Conservation (phyloP, 2,888 invertebrate species). For the Acleris emargana region DNA sequence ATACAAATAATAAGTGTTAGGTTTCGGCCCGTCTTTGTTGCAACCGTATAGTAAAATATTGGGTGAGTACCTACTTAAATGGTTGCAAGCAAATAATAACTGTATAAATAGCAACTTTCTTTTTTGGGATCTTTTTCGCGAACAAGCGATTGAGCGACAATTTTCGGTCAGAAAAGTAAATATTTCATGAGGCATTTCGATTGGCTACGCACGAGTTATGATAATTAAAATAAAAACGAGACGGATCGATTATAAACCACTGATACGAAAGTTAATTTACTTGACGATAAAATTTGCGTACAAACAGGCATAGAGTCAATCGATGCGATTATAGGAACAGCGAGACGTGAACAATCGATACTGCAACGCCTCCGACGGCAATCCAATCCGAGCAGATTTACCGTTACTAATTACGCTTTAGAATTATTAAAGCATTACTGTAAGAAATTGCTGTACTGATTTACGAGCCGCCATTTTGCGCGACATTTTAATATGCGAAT, state of each 20-base stretch:
- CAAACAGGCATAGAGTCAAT: conserved; percentile 46
- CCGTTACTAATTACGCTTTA: conserved; percentile 78
- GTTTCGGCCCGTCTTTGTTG: conserved; percentile 65
- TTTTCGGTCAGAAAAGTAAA: conserved; percentile 37
- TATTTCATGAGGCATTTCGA: conserved; percentile 18
- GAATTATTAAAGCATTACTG: conserved; percentile 73
- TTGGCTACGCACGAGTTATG: conserved; percentile 36
- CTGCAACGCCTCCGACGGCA: conserved; percentile 43
- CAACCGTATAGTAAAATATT: conserved; percentile 72
- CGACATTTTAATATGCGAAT: conserved; percentile 77
- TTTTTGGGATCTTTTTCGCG: conserved; percentile 35
- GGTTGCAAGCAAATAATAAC: conserved; percentile 43
- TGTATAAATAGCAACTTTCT: conserved; percentile 19
- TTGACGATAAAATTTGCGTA: conserved; percentile 47
- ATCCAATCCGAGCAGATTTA: conserved; percentile 61
- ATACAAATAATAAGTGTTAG: conserved; percentile 74
- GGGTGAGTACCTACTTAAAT: too few species aligned
- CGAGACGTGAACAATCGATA: conserved; percentile 51
- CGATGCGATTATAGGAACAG: conserved; percentile 42
- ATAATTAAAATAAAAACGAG: conserved; percentile 46
- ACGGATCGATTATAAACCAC: conserved; percentile 63
- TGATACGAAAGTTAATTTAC: conserved; percentile 50
- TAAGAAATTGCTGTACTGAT: conserved; percentile 77
- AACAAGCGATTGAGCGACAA: conserved; percentile 44
- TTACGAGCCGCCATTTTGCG: conserved; percentile 75